Evolutionary conservation across 2,113 vertebrate species (phyloP).

Genomic region (Alces alces): DNA sequence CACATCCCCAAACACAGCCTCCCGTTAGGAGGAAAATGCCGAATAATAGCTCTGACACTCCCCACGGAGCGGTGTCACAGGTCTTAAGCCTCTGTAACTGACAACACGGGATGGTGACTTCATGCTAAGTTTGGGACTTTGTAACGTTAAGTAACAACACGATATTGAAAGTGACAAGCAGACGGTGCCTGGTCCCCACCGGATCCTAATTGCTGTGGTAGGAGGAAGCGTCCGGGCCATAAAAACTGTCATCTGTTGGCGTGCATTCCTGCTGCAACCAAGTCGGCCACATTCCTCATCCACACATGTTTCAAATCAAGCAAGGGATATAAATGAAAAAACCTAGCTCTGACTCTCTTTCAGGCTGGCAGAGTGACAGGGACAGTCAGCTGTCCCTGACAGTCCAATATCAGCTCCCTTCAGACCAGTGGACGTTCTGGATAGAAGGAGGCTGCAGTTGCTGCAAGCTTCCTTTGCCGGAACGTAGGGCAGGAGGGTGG

Average conservation of each 20-base stretch:
- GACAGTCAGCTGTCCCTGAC: neutral
- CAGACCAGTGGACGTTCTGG: rapidly evolving
- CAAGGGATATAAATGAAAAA: neutral
- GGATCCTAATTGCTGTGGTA: slow-evolving; percentile 6
- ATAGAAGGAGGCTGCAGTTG: rapidly evolving
- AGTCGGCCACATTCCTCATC: neutral
- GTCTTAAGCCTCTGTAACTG: neutral
- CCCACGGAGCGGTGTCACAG: rapidly evolving
- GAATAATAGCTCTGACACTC: neutral
- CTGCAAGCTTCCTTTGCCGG: rapidly evolving
- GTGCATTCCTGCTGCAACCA: neutral
- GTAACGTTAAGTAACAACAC: neutral
- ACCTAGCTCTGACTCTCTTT: neutral
- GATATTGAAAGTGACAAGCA: slow-evolving; percentile 26
- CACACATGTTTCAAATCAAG: slow-evolving; percentile 50
- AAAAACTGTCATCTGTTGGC: slow-evolving; percentile 36
- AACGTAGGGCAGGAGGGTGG: rapidly evolving
- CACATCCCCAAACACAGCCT: slow-evolving; percentile 55
- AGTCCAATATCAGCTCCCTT: neutral
- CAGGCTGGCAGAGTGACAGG: neutral
- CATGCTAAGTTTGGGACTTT: neutral
- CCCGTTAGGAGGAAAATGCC: neutral
- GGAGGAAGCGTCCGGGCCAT: slow-evolving; percentile 11
- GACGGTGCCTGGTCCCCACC: neutral
- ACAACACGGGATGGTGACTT: neutral